Conservation (phyloP, 1,140 invertebrate species). For the Myzus persicae region DNA sequence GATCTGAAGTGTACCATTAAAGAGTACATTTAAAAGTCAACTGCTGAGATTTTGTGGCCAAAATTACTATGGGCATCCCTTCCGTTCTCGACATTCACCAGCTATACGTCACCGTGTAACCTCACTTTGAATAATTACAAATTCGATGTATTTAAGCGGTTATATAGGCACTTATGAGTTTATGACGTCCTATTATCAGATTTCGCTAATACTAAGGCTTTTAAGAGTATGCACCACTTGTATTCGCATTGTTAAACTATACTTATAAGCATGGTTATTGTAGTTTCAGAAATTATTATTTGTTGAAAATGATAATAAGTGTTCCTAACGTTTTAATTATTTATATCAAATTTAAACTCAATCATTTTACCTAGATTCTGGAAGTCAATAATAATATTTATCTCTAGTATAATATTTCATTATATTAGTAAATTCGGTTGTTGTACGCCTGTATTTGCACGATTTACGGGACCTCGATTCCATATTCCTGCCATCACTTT, state of each 20-base stretch:
- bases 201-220: neutral
- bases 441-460: no score
- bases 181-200: neutral
- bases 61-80: neutral
- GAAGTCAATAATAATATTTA: neutral
- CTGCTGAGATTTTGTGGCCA: neutral
- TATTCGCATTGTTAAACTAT: neutral
- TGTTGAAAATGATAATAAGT: neutral
- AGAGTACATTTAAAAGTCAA: neutral
- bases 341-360: neutral
- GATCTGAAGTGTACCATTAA: neutral
- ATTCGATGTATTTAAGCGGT: no score
- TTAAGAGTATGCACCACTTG: neutral
- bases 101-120: no score
- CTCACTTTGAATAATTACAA: no score
- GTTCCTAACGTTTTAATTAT: neutral
- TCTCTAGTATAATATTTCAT: neutral
- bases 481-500: neutral
- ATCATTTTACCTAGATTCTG: neutral
- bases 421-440: no score
- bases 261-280: neutral
- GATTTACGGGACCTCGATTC: neutral
- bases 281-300: neutral
- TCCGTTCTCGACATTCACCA: neutral
- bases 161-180: no score